Percentiles rank a stretch among this genome's conserved stretches.
These are phyloP conservation scores for Ceratothoa steindachneri DNA, from an alignment of 2,888 invertebrate species.

Conservation along the genomic window DNA sequence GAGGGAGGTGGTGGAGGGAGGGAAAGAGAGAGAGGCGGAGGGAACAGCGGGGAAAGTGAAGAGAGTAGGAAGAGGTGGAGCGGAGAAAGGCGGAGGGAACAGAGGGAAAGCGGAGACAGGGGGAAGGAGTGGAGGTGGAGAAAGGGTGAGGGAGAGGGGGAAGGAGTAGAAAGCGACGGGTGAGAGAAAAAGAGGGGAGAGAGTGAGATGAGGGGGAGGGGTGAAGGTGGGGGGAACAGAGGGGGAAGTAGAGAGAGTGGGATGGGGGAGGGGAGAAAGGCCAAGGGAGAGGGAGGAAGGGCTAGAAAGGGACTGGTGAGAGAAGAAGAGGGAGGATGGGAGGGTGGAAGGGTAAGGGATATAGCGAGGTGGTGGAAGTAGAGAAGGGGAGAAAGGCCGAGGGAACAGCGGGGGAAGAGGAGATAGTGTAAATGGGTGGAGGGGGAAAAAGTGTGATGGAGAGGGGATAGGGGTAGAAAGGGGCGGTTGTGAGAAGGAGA, in stretches of 20 bases:
- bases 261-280: not conserved
- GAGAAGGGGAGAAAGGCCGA: not conserved
- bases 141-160: not conserved
- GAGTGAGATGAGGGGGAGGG: constrained; percentile 25
- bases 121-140: not conserved
- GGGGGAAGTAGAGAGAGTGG: not conserved
- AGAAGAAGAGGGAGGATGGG: not conserved
- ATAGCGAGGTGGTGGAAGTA: constrained; percentile 19
- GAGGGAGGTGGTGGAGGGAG: not conserved
- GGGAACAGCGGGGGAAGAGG: not conserved
- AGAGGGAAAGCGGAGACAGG: not conserved
- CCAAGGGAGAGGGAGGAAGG: not conserved
- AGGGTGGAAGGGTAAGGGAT: constrained; percentile 14
- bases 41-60: constrained; percentile 25
- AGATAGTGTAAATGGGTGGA: not conserved
- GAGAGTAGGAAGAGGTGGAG: constrained; percentile 4
- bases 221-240: constrained; percentile 5
- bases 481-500: not conserved
- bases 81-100: not conserved
- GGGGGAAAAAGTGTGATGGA: not conserved
- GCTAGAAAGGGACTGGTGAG: not conserved
- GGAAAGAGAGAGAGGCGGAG: too few relatives aligned
- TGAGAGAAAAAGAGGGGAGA: not conserved
- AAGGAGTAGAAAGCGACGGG: not conserved
- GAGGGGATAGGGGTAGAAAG: not conserved